phyloP scores from a whole-genome alignment of 2,797 vertebrate genomes.

The Brotogeris chrysoptera region DNA sequence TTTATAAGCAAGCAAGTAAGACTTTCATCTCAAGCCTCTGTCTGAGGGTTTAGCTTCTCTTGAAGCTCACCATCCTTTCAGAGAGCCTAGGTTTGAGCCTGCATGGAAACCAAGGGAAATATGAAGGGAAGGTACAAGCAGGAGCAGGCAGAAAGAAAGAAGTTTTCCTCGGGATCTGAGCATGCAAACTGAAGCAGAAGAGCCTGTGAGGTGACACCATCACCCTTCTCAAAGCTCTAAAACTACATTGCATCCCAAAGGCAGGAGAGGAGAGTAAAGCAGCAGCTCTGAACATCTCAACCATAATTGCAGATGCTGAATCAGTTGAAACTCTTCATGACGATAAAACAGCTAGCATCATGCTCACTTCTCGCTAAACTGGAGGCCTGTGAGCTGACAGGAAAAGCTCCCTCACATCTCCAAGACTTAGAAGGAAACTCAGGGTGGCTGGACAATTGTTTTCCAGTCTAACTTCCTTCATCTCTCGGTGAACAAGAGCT shows the following conservation, averaged over 20 bases:
- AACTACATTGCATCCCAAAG: not conserved
- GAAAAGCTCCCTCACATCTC: not conserved
- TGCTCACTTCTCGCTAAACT: not conserved
- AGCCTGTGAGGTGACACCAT: not conserved
- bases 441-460: not conserved
- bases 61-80: not conserved
- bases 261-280: not conserved
- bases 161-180: not conserved
- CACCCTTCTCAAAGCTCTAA: not conserved
- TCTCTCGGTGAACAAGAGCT: not conserved
- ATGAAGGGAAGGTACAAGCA: not conserved
- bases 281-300: not conserved
- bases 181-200: not conserved
- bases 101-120: not conserved
- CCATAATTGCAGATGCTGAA: not conserved
- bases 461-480: not conserved
- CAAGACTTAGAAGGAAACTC: not conserved
- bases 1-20: not conserved
- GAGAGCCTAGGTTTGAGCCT: not conserved
- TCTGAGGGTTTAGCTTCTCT: not conserved
- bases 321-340: not conserved
- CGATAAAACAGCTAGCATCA: not conserved
- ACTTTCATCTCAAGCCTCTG: not conserved
- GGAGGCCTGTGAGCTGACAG: not conserved
- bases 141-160: accelerated